These are phyloP conservation scores for Tauraco erythrolophus DNA, from an alignment of 2,113 vertebrate species.

Conservation along the genomic window DNA sequence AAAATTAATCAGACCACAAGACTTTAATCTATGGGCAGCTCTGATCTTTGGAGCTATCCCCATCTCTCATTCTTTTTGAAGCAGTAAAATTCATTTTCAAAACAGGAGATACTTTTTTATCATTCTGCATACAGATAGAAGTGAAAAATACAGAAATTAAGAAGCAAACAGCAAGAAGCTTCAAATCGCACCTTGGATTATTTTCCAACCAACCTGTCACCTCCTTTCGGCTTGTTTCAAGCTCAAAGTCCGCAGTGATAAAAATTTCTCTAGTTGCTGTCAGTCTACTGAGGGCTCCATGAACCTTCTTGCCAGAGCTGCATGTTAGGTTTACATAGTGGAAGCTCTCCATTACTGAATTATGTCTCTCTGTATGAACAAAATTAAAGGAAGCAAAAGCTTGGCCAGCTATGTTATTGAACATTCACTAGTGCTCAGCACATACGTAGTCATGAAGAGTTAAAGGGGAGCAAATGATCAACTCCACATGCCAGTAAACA, in stretches of 20 bases:
- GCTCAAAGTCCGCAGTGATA: constrained; percentile 92
- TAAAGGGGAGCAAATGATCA: background rate
- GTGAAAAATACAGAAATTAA: constrained; percentile 61
- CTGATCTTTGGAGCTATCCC: background rate
- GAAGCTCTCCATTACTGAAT: constrained; percentile 90
- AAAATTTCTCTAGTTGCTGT: constrained; percentile 83
- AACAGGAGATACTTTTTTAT: constrained; percentile 95
- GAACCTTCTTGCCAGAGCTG: constrained; percentile 80
- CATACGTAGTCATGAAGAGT: background rate
- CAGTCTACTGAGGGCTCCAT: constrained; percentile 82
- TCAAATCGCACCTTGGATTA: constrained; percentile 48
- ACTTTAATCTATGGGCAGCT: background rate
- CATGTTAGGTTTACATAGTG: constrained; percentile 93
- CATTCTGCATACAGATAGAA: constrained; percentile 49
- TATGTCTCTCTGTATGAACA: constrained; percentile 87
- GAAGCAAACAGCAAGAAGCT: constrained; percentile 58
- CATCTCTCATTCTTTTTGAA: constrained; percentile 13
- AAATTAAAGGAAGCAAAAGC: constrained; percentile 76
- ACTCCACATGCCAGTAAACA: background rate
- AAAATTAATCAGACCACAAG: constrained; percentile 13
- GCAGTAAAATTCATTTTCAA: constrained; percentile 69
- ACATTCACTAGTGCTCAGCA: constrained; percentile 16
- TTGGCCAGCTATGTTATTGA: constrained; percentile 52
- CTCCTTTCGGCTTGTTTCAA: constrained; percentile 94
- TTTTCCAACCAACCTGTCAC: constrained; percentile 98